Conservation (phyloP, 2,797 vertebrate species). For the Hemibagrus guttatus region DNA sequence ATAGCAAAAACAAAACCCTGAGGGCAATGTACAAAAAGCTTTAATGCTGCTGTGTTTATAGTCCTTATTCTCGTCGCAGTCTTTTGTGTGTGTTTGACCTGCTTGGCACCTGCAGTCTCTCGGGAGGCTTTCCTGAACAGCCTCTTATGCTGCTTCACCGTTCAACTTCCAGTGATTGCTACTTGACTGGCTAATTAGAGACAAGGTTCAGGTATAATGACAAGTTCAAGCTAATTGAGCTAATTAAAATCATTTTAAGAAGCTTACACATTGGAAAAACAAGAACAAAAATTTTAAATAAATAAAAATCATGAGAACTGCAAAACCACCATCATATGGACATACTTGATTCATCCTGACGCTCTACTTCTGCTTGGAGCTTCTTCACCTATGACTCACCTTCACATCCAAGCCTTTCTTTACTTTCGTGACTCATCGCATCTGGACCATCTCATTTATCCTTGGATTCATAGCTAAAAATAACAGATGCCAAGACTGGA, state of each 20-base stretch:
- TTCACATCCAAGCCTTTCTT: not conserved
- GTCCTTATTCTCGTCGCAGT: slow-evolving; percentile 34
- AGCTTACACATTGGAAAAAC: not conserved
- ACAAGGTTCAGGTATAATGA: slow-evolving; percentile 70
- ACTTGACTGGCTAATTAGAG: slow-evolving; percentile 74
- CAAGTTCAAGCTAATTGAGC: slow-evolving; percentile 55
- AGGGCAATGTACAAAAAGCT: slow-evolving; percentile 58
- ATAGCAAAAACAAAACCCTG: slow-evolving; percentile 62
- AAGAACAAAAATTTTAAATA: not conserved
- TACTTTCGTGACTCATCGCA: not conserved
- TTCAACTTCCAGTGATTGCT: slow-evolving; percentile 66
- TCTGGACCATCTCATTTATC: not conserved
- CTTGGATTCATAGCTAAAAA: not conserved
- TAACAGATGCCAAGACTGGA: too few species aligned
- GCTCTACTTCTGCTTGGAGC: not conserved
- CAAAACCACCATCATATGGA: not conserved
- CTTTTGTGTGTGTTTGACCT: slow-evolving; percentile 54
- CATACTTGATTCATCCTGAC: not conserved
- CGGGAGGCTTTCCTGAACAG: slow-evolving; percentile 36
- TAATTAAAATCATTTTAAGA: slow-evolving; percentile 21
- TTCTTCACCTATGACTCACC: not conserved
- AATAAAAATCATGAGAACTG: not conserved
- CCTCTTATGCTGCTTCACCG: slow-evolving; percentile 68
- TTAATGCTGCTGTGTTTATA: slow-evolving; percentile 48
- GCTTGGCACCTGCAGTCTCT: slow-evolving; percentile 57